Percentiles rank a stretch among this genome's conserved stretches.
Conservation (phyloP, 2,888 invertebrate species). For the Tetragnatha montana region DNA sequence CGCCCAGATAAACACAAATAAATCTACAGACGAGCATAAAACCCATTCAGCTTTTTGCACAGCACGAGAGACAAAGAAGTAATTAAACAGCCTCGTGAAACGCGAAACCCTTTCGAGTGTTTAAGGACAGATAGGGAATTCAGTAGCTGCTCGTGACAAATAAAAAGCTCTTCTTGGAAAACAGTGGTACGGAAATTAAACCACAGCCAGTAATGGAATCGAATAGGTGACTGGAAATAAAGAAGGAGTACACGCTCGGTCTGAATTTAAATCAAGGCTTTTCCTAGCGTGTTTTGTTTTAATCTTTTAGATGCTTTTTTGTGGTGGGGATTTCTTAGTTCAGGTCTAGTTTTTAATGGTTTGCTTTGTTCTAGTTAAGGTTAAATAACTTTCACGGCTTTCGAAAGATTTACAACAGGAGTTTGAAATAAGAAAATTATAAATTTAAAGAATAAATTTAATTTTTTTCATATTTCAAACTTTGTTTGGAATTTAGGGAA, state of each 20-base stretch:
- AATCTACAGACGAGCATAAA: background rate
- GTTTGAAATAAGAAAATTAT: too few species aligned
- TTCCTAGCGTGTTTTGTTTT: background rate
- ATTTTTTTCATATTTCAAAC: too few species aligned
- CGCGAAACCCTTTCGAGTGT: background rate
- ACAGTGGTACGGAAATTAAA: slow-evolving; percentile 53
- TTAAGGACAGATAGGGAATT: slow-evolving; percentile 36
- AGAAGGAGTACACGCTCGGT: slow-evolving; percentile 10
- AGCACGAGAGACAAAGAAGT: slow-evolving; percentile 6
- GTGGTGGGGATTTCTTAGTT: background rate
- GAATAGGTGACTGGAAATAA: slow-evolving; percentile 31
- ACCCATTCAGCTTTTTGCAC: background rate
- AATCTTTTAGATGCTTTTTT: slow-evolving; percentile 10
- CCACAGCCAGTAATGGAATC: slow-evolving; percentile 52
- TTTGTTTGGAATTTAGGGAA: too few species aligned
- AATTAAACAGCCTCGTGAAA: background rate
- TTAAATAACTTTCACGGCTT: too few species aligned
- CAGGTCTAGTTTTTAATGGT: too few species aligned
- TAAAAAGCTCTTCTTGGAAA: slow-evolving; percentile 35
- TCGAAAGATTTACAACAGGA: too few species aligned
- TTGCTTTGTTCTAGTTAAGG: too few species aligned
- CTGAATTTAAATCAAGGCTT: slow-evolving; percentile 57
- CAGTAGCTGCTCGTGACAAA: slow-evolving; percentile 28
- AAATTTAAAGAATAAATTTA: too few species aligned
- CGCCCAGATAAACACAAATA: background rate